A percentile compares a stretch with the other conserved stretches of the same genome.
These are phyloP conservation scores for Dicyrtoma fusca DNA, from an alignment of 2,888 invertebrate genomes.

Conservation along the genomic window DNA sequence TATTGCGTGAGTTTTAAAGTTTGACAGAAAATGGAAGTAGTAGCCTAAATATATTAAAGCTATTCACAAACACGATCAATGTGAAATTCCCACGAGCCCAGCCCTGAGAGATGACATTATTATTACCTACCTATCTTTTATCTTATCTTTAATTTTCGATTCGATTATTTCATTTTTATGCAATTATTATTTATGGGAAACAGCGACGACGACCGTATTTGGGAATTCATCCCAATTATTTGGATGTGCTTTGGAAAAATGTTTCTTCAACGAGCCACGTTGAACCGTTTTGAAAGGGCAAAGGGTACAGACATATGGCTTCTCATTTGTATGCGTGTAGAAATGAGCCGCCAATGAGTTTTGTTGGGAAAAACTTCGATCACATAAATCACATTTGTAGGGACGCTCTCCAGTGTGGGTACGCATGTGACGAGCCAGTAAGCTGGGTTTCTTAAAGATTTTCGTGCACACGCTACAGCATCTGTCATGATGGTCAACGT, in stretches of 20 bases:
- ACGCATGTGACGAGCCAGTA: slow-evolving; percentile 63
- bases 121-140: too few relatives aligned
- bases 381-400: slow-evolving; percentile 65
- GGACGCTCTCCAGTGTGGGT: slow-evolving; percentile 67
- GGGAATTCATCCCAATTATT: slow-evolving; percentile 16
- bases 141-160: too few relatives aligned
- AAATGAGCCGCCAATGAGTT: slow-evolving; percentile 67
- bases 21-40: too few relatives aligned
- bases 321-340: slow-evolving; percentile 65
- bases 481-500: slow-evolving; percentile 12
- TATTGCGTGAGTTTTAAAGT: too few relatives aligned
- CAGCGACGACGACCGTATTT: neutral
- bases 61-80: too few relatives aligned
- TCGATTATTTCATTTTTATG: neutral
- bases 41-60: too few relatives aligned
- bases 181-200: neutral
- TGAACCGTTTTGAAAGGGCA: slow-evolving; percentile 68
- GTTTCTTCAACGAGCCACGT: slow-evolving; percentile 67
- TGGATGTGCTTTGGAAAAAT: slow-evolving; percentile 65
- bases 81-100: too few relatives aligned
- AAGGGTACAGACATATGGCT: slow-evolving; percentile 65
- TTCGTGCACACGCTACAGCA: slow-evolving; percentile 62
- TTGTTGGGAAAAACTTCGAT: slow-evolving; percentile 67
- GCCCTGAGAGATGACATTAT: too few relatives aligned
- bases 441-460: slow-evolving; percentile 64